Evolutionary conservation across 2,888 invertebrate genomes (phyloP), one percentile per base, ranked within the genome.

Genomic region (Nezara viridula): DNA sequence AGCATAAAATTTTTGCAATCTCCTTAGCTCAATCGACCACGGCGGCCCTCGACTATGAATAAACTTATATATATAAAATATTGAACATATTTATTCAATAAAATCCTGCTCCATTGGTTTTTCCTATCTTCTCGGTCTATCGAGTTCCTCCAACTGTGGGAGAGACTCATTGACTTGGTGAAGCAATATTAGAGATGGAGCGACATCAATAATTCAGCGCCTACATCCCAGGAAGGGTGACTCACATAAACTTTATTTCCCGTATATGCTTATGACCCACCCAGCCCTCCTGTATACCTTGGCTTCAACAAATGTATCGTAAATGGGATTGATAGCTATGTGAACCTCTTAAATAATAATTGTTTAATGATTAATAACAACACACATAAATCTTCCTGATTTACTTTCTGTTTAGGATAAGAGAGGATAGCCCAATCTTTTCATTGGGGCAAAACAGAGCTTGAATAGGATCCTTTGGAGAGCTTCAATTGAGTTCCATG

Each of bases 101-200:
- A 7, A 32, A 73, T 73, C 37, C 66, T 14, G 27, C 37, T 73
- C 37, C 37, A 73, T 19, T 5, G 6, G 5, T 73, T 66, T 19
- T 73, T 19, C 21, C 19, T 73, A 1, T 12, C 37, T 37, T 9
- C 7, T 73, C 6, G 19, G 21, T 21, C 66, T 73, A 37, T 73
- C 32, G 66, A 73, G 37, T 73, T 21, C 19, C 37, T 37, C 24
- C 66, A 27, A 66, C 66, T 73, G 37, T 37, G 37, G 32, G 7
- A 37, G 60, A 60, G 66, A 32, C 66, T 73, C 66, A 73, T 73
- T 73, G 66, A 73, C 32, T 73, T 73, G 66, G 32, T 37, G 66
- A 73, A 37, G 66, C 66, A 73, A 37, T 73, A 73, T 73, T 73
- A 73, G 66, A 37, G 37, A 37, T 73, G 37, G 66, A 21, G 66